phyloP scores from a whole-genome alignment of 2,113 vertebrate species.

The Lota lota region DNA sequence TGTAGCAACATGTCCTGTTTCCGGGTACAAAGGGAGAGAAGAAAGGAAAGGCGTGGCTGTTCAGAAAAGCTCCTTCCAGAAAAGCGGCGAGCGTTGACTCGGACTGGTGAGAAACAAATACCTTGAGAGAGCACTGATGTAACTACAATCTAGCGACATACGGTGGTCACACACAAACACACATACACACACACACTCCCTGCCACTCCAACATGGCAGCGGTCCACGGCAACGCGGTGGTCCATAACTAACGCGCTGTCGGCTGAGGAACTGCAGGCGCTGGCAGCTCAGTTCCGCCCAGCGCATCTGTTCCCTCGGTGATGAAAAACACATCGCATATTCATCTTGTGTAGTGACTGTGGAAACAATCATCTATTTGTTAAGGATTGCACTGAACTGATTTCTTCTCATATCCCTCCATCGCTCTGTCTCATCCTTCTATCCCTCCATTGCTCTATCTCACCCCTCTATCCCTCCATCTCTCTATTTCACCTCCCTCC shows the following conservation, averaged over 20 bases:
- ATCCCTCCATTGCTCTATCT: slow-evolving; percentile 11
- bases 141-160: no score
- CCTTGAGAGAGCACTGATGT: no score
- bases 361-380: no score
- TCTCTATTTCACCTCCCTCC: neutral
- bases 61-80: no score
- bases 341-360: no score
- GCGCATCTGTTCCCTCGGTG: slow-evolving; percentile 31
- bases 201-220: slow-evolving; percentile 37
- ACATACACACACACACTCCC: neutral
- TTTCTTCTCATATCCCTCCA: neutral
- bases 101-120: no score
- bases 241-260: slow-evolving; percentile 28
- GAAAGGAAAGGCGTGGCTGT: no score
- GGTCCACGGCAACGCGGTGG: slow-evolving; percentile 21
- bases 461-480: neutral
- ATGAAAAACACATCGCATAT: no score
- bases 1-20: no score
- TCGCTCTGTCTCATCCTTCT: slow-evolving; percentile 11
- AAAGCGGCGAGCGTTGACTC: no score
- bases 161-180: no score
- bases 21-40: no score
- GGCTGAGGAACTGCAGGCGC: slow-evolving; percentile 6
- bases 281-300: slow-evolving; percentile 25
- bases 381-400: neutral